These are phyloP conservation scores for Drosophila kuntzei DNA, from an alignment of 2,888 invertebrate genomes.

Conservation along the genomic window DNA sequence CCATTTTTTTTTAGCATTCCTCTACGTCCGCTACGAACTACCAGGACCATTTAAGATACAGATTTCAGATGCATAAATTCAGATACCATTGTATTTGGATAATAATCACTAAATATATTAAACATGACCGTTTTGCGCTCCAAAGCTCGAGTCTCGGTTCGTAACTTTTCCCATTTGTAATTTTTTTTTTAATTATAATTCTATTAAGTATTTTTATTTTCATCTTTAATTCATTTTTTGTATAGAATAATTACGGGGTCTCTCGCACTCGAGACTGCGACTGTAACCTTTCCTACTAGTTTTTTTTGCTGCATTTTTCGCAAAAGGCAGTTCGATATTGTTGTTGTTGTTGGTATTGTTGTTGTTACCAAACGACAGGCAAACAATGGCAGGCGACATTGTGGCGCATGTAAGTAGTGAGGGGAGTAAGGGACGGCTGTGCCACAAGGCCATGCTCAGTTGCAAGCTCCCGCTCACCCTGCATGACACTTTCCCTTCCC, in stretches of 20 bases:
- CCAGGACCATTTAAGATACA: too few species aligned
- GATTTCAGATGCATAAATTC: too few species aligned
- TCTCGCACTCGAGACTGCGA: neutral
- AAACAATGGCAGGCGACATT: slow-evolving; percentile 55
- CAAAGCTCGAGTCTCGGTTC: too few species aligned
- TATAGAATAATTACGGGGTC: neutral
- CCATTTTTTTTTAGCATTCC: too few species aligned
- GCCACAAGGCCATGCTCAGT: slow-evolving; percentile 51
- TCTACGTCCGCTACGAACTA: too few species aligned
- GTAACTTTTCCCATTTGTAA: too few species aligned
- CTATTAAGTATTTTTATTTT: neutral
- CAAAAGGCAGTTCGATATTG: slow-evolving; percentile 27
- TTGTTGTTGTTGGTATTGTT: slow-evolving; percentile 26
- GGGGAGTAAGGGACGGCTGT: neutral
- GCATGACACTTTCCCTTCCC: slow-evolving; percentile 13
- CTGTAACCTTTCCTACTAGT: neutral
- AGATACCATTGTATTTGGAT: too few species aligned
- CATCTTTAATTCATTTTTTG: neutral
- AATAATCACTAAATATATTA: too few species aligned
- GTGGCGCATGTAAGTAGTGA: slow-evolving; percentile 13
- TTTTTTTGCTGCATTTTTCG: slow-evolving; percentile 11
- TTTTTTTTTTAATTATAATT: too few species aligned
- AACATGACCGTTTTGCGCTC: too few species aligned
- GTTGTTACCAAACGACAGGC: slow-evolving; percentile 38
- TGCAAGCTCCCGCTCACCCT: slow-evolving; percentile 10